Evolutionary conservation across 2,113 vertebrate genomes (phyloP), one percentile per base, ranked within the genome.

Genomic region (Lasiurus cinereus): DNA sequence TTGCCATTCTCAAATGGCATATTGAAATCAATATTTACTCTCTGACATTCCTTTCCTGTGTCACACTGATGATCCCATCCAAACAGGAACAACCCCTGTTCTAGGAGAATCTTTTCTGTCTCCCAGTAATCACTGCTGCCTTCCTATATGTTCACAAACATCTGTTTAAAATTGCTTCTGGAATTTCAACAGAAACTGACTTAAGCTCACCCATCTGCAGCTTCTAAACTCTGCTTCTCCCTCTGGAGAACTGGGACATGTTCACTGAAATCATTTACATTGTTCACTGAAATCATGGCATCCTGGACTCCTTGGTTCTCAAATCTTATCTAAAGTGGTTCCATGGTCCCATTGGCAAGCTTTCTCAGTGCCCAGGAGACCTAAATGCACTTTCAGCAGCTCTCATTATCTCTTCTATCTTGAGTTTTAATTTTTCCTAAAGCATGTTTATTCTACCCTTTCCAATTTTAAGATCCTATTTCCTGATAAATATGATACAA

Each of bases 401-500:
- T 83, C 83, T 89, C 77, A 31, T 78, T 90, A 76, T 85, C 88
- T 70, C 79, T 67, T 64, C 74, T 82, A 22, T 39, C 87, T 69
- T 16, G 16, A 70, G 84, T 54, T 96, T 95, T 94, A 89, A 90
- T 85, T 77, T 85, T 85, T 92, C n/a, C 73, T 87, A 88, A 88
- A 56, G 21, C 84, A 56, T 83, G 73, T 84, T 95, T 90, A 95
- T 85, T 95, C 72, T 90, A 74, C 46, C 66, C 76, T 92, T 93
- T 82, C 83, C 84, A 93, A 93, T 50, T n/a, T 88, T 14, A 93
- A 97, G 85, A 94, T 84, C 33, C 15, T 64, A 95, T 83, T 94
- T 94, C 94, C 88, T 88, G 72, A 93, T 95, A 94, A 94, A 92
- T 62, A 76, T 11, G 83, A 83, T 88, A 84, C 64, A 79, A 91